Evolutionary conservation across 2,113 vertebrate genomes (phyloP).

Genomic region (Synchiropus splendidus): DNA sequence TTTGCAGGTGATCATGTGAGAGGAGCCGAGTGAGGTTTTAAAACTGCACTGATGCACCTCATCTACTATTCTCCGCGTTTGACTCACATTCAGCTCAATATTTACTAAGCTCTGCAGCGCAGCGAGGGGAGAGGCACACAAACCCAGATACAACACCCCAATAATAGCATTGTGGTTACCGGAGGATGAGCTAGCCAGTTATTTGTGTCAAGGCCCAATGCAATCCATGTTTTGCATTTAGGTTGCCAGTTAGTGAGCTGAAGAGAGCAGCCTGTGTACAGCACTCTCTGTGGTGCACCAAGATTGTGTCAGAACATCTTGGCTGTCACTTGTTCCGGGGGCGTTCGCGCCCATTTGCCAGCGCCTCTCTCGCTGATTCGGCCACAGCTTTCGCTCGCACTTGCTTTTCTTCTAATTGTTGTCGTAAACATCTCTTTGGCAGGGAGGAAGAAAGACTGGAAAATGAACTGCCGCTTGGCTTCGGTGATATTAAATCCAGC

Average conservation of each 20-base stretch:
- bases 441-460: conserved; percentile 5
- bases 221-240: conserved; percentile 23
- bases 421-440: conserved; percentile 19
- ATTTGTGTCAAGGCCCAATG: conserved; percentile 26
- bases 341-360: no score
- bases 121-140: conserved; percentile 21
- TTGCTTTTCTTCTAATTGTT: conserved; percentile 1
- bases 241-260: conserved; percentile 15
- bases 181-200: conserved; percentile 10
- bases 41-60: conserved; percentile 24
- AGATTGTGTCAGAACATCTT: no score
- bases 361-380: no score
- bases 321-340: no score
- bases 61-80: conserved; percentile 21
- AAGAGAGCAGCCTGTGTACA: no score
- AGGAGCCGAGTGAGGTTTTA: conserved; percentile 12
- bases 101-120: conserved; percentile 38
- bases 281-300: no score
- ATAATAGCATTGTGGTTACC: no score
- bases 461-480: conserved; percentile 11
- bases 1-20: conserved; percentile 3
- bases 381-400: conserved; percentile 3
- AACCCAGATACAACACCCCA: conserved; percentile 21
- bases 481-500: no score
- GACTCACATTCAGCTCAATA: conserved; percentile 27